Evolutionary conservation across 2,797 vertebrate species (phyloP).

Genomic region (Pantherophis alleghaniensis): DNA sequence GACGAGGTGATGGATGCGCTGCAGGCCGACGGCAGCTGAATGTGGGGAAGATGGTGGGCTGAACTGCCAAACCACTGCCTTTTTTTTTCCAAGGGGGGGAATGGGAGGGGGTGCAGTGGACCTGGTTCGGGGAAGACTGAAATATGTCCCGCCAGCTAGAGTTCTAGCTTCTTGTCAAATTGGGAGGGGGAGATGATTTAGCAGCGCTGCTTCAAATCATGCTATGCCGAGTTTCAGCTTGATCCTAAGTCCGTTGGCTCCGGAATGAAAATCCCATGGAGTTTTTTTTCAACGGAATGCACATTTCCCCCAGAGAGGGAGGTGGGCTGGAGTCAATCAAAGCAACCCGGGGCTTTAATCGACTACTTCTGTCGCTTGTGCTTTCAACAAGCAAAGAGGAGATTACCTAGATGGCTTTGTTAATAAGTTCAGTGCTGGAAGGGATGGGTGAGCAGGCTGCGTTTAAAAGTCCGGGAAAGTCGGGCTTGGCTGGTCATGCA

Average conservation of each 20-base stretch:
- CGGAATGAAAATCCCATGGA: background rate
- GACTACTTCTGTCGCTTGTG: background rate
- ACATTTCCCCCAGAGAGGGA: background rate
- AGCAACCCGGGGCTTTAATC: background rate
- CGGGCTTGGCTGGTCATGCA: background rate
- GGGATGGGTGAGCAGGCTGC: background rate
- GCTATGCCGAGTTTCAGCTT: background rate
- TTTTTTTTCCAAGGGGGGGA: background rate
- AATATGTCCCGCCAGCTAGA: background rate
- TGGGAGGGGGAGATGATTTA: background rate
- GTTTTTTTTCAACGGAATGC: too few relatives aligned
- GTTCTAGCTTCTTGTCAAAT: background rate
- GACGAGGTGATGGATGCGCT: constrained; percentile 1
- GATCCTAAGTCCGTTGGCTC: background rate
- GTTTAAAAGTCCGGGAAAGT: background rate
- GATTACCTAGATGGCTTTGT: background rate
- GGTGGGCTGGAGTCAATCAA: background rate
- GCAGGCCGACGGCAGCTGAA: background rate
- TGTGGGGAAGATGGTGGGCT: background rate
- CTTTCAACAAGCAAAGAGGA: background rate
- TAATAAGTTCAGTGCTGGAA: background rate
- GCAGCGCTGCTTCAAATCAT: background rate
- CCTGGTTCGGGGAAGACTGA: background rate
- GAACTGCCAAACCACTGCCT: background rate
- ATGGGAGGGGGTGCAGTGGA: background rate